Evolutionary conservation across 2,888 invertebrate genomes (phyloP), one percentile per base, ranked within the genome.

Genomic region (Lagria hirta): DNA sequence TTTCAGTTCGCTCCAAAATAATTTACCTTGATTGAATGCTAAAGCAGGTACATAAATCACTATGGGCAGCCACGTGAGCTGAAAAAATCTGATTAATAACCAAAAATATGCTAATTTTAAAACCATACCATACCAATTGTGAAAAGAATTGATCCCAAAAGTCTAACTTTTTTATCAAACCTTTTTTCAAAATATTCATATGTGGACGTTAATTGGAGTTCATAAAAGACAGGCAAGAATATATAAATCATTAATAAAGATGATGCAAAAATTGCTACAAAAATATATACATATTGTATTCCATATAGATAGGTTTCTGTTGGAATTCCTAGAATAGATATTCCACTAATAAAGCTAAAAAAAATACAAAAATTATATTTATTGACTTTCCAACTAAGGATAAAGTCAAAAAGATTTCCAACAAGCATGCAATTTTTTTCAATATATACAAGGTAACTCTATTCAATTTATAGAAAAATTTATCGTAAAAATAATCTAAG

Each of bases 261-360:
- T 75, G 83, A 82, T 33, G 80, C 58, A 18, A 83, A 65, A 28
- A 84, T 78, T 0, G 81, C 82, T n/a, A 75, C 68, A 5, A 77
- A 70, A 4, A 83, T 77, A 58, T 75, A 84, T 1, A 79, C 72
- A 61, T 86, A 88, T 59, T 84, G 84, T 1, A 83, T 84, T 3
- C 89, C 89, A 57, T 84, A 80, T 56, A 84, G 81, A 60, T 86
- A 86, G 3, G 86, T 77, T 62, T 86, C 86, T 0, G 85, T 85
- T 0, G 86, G 85, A 3, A 81, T 78, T 2, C 85, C 85, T 41
- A 86, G 71, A 14, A 86, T 65, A 0, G 85, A 84, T 48, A 86
- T 84, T 2, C 85, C 86, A 4, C 84, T 85, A 46, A 86, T 78
- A 43, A 83, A 84, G 65, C 84, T 80, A n/a, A n/a, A n/a, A n/a